Base-by-base conservation (phyloP, 2,888 invertebrate genomes). In the Aspidapion aeneum region DNA sequence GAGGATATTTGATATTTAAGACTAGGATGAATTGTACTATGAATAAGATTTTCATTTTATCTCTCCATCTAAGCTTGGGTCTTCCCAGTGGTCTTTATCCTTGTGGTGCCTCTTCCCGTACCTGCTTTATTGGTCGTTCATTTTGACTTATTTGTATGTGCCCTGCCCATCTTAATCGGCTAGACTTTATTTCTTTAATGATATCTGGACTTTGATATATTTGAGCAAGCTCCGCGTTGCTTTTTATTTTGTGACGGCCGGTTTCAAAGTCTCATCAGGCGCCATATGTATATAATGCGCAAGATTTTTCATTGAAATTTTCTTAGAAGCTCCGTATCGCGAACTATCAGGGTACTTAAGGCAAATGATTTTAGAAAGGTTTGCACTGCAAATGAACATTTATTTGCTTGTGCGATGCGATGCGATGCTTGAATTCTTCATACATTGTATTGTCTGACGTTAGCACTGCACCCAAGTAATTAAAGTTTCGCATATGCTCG, bases 381-480 rank as follows among this genome's bases (percentile, higher is more conserved):
- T n/a, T 57, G 35, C n/a, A n/a, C 9, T 16, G 21, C 57, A 35
- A 18, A 57, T 22, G 21, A 9, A 22, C 57, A 57, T 57, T 18
- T 57, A 3, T 57, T 57, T 17, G 16, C 35, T 18, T 18, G 20
- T 57, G 18, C 16, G 18, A 57, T 57, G 18, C 16, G 18, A 57
- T 57, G 3, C 57, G 18, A 21, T 18, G 2, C 17, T 57, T 57
- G 3, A 57, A 12, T 5, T 58, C 58, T 21, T 48, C 48, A 2
- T 17, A 5, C 21, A 18, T 21, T 12, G 55, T 20, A 59, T 19
- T 52, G 18, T 59, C 20, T 35, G 16, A 52, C 20, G 56, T 57
- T 21, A 60, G 18, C 17, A 48, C 17, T 18, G 61, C 48, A 9
- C 56, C 61, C 56, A 60, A 21, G 35, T 60, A 60, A 21, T 60